phyloP scores from a whole-genome alignment of 2,113 vertebrate species.

The Falcunculus frontatus region DNA sequence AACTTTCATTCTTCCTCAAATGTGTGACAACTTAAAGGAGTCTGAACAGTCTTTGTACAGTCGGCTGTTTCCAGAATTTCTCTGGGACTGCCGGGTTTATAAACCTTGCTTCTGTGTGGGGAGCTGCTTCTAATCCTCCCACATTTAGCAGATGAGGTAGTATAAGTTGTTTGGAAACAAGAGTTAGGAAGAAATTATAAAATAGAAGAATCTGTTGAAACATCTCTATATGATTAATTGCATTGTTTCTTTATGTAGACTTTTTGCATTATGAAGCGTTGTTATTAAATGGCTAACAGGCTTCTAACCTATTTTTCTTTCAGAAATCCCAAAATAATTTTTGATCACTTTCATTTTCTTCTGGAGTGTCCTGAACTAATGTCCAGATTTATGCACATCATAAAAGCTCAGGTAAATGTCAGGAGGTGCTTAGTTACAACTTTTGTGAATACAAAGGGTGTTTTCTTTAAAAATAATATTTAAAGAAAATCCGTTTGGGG shows the following conservation, averaged over 20 bases:
- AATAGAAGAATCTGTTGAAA: neutral
- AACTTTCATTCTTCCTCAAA: neutral
- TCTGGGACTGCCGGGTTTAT: neutral
- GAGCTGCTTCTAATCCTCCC: neutral
- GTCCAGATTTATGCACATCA: constrained; percentile 99
- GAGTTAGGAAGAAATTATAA: neutral
- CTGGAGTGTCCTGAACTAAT: constrained; percentile 97
- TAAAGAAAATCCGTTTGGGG: neutral
- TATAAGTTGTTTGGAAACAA: neutral
- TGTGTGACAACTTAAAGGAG: neutral
- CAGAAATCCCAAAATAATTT: constrained; percentile 98
- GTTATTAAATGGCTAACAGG: neutral
- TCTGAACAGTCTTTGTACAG: neutral
- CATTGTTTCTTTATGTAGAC: neutral
- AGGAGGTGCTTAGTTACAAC: neutral
- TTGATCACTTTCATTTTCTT: constrained; percentile 98
- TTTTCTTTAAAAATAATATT: neutral
- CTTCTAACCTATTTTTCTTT: constrained; percentile 28
- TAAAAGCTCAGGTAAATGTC: constrained; percentile 91
- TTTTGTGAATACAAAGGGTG: neutral
- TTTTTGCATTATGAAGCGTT: neutral
- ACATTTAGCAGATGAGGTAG: neutral
- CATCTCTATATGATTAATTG: neutral
- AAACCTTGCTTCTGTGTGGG: neutral
- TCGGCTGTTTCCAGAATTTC: neutral